Percentiles rank a stretch among this genome's conserved stretches.
These are phyloP conservation scores for Meliscaeva auricollis DNA, from an alignment of 2,888 invertebrate genomes.

Conservation along the genomic window DNA sequence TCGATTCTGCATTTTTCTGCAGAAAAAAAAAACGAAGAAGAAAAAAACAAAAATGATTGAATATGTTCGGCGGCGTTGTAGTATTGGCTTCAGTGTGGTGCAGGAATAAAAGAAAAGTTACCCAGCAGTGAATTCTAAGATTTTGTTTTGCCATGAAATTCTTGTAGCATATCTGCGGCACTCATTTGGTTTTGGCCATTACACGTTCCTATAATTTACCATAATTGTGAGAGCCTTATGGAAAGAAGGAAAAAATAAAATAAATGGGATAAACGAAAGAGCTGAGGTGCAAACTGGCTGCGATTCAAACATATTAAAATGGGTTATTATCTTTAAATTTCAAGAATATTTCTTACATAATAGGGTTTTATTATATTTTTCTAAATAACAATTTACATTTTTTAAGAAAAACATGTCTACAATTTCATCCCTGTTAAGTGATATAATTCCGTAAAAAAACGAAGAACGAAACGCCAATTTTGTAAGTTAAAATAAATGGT, in stretches of 20 bases:
- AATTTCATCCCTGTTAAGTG: too few relatives aligned
- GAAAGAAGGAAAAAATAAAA: background rate
- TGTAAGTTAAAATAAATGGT: too few relatives aligned
- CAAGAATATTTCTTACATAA: background rate
- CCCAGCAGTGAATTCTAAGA: conserved; percentile 33
- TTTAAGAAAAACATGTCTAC: too few relatives aligned
- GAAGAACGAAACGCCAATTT: too few relatives aligned
- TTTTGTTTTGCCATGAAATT: conserved; percentile 38
- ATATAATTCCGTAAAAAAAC: too few relatives aligned
- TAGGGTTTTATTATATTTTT: background rate
- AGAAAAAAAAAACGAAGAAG: background rate
- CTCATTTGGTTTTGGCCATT: conserved; percentile 54
- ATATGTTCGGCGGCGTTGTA: conserved; percentile 56
- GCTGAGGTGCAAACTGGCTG: conserved; percentile 47
- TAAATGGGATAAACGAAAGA: conserved; percentile 56
- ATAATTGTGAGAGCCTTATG: conserved; percentile 48
- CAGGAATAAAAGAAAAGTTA: conserved; percentile 25
- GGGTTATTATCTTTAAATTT: background rate
- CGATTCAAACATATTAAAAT: background rate
- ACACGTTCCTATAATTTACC: conserved; percentile 66
- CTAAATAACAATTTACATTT: too few relatives aligned
- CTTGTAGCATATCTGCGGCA: conserved; percentile 54
- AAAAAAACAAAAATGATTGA: conserved; percentile 58
- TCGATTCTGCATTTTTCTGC: conserved; percentile 37
- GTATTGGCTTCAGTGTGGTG: conserved; percentile 43